Evolutionary conservation across 2,797 vertebrate species (phyloP).

Genomic region (Pygocentrus nattereri): DNA sequence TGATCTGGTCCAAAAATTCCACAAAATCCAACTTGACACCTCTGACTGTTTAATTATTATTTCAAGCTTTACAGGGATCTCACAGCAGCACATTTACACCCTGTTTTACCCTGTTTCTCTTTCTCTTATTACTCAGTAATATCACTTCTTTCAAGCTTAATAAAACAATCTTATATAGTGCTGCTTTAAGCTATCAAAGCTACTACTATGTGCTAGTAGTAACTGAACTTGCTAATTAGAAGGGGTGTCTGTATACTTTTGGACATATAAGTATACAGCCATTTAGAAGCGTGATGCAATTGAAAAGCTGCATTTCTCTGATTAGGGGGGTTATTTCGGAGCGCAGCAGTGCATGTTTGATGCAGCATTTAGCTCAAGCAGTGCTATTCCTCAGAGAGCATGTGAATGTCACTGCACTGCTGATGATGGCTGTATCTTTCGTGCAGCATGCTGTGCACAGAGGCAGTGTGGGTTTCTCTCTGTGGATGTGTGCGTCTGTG

Average conservation of each 20-base stretch:
- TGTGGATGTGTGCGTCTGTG: not conserved
- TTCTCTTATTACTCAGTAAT: no score
- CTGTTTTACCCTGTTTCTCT: no score
- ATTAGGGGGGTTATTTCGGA: slow-evolving; percentile 39
- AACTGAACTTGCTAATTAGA: not conserved
- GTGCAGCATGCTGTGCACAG: slow-evolving; percentile 14
- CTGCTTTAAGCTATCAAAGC: no score
- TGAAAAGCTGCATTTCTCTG: not conserved
- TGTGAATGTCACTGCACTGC: slow-evolving; percentile 54
- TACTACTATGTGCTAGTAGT: no score
- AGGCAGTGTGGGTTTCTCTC: slow-evolving; percentile 17
- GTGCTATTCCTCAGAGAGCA: slow-evolving; percentile 40
- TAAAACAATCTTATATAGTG: no score
- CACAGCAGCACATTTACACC: no score
- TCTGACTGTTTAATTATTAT: no score
- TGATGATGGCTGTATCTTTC: slow-evolving; percentile 38
- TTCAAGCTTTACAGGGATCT: no score
- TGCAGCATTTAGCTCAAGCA: slow-evolving; percentile 47
- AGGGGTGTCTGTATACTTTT: not conserved
- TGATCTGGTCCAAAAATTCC: no score
- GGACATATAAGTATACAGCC: not conserved
- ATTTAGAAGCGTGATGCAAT: slow-evolving; percentile 8
- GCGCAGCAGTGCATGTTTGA: slow-evolving; percentile 21
- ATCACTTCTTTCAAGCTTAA: no score
- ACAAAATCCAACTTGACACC: no score